Conservation (phyloP, 2,113 vertebrate species). For the Taxidea taxus region DNA sequence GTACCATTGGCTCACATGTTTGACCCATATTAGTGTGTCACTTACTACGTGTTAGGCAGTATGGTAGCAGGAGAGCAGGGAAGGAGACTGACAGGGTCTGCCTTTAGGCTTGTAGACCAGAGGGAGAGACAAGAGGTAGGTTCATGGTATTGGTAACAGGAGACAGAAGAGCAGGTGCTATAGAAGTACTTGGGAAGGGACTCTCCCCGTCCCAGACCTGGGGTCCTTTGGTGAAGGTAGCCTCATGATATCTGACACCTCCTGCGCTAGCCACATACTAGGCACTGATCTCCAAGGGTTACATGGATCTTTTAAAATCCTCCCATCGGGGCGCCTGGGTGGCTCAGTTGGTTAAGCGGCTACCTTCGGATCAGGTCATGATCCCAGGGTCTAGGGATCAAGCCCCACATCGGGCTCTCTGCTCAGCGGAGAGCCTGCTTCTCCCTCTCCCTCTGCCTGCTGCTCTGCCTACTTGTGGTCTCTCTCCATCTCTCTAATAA, state of each 20-base stretch:
- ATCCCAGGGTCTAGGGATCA: too few relatives aligned
- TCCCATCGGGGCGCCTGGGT: too few relatives aligned
- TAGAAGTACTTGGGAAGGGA: rapidly evolving
- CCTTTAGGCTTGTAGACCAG: not conserved
- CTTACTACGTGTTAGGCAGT: not conserved
- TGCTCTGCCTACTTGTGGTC: too few relatives aligned
- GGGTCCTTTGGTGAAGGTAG: not conserved
- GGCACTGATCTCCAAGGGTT: not conserved
- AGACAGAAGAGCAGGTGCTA: not conserved
- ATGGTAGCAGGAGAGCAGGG: not conserved
- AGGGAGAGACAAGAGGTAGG: not conserved
- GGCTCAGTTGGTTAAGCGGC: too few relatives aligned
- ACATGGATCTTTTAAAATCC: not conserved
- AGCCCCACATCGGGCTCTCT: too few relatives aligned
- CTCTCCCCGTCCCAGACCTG: not conserved
- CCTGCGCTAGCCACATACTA: rapidly evolving
- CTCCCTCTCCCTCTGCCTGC: too few relatives aligned
- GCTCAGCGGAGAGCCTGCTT: too few relatives aligned
- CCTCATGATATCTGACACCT: rapidly evolving
- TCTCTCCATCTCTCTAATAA: too few relatives aligned
- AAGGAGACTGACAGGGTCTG: not conserved
- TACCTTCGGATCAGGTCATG: too few relatives aligned
- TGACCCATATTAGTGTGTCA: not conserved
- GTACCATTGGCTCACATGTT: too few relatives aligned
- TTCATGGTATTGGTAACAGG: not conserved